Evolutionary conservation across 2,888 invertebrate species (phyloP), one percentile per base, ranked within the genome.

Genomic region (Diplolepis rosae): DNA sequence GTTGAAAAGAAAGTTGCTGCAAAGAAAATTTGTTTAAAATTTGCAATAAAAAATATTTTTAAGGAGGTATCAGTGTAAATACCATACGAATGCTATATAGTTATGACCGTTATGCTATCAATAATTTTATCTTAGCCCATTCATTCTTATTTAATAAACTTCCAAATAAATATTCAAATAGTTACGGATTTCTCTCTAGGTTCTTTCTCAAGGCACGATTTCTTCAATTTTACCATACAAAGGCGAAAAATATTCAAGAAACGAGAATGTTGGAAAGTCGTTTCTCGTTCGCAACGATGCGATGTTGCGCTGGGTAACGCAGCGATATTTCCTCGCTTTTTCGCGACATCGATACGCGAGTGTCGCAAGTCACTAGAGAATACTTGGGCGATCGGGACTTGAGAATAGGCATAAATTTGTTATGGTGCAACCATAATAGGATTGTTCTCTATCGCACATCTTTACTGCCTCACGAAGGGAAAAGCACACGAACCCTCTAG

Each of bases 131-230:
- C 18, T 1, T 4, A 15, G 15, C 2, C 30, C 30, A 54, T 18
- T 32, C 54, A 54, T 54, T 11, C 54, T 54, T 32, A 54, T 54
- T 54, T 54, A 54, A 54, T 54, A 54, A 54, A 54, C 54, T 54
- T 18, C 22, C 32, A 32, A 32, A 54, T 54, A 18, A 54, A 54
- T 54, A 54, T 54, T 54, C 22, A 54, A 54, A 54, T 4, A 18
- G 32, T 54, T 32, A 54, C 32, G 18, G 51, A 51, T 51, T 51
- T 51, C 27, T 51, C 51, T 51, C 27, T 13, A 24, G 24, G 13
- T 51, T n/a, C 27, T 51, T 24, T 24, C 24, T 13, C 24, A 51
- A 51, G 51, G 27, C 51, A 27, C 51, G 51, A n/a, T 51, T 51
- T 27, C 51, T 51, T 32, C 52, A 54, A 54, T 54, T 54, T 54